Conservation (phyloP, 2,888 invertebrate species). For the Enoplolaimus lenunculus region DNA sequence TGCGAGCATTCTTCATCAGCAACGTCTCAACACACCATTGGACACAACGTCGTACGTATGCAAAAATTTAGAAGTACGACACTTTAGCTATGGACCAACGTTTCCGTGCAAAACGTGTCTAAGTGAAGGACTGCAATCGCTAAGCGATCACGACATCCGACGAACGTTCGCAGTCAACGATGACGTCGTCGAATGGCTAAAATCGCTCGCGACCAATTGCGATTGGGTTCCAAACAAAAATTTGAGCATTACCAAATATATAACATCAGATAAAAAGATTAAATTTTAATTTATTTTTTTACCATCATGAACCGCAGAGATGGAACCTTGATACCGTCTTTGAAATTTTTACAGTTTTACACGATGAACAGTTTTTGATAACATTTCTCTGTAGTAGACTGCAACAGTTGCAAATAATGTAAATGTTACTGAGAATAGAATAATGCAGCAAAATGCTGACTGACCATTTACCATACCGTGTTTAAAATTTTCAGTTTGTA, state of each 20-base stretch:
- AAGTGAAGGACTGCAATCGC: background rate
- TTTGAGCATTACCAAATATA: background rate
- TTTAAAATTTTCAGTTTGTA: no score
- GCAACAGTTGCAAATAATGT: no score
- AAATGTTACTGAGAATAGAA: no score
- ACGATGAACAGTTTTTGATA: no score
- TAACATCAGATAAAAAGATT: background rate
- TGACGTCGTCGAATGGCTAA: background rate
- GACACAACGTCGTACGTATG: background rate
- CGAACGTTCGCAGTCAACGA: background rate
- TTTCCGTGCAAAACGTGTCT: background rate
- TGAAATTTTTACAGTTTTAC: no score
- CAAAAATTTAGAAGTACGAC: background rate
- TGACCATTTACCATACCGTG: no score
- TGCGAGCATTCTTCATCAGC: background rate
- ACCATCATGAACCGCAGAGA: no score
- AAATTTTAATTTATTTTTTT: background rate
- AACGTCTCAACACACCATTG: background rate
- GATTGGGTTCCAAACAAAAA: background rate
- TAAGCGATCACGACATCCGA: background rate
- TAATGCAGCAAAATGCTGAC: no score
- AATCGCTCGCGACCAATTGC: background rate
- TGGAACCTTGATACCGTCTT: no score
- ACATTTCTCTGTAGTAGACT: no score
- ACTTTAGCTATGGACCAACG: background rate